Evolutionary conservation across 2,113 vertebrate genomes (phyloP).

Genomic region (Zosterops japonicus): DNA sequence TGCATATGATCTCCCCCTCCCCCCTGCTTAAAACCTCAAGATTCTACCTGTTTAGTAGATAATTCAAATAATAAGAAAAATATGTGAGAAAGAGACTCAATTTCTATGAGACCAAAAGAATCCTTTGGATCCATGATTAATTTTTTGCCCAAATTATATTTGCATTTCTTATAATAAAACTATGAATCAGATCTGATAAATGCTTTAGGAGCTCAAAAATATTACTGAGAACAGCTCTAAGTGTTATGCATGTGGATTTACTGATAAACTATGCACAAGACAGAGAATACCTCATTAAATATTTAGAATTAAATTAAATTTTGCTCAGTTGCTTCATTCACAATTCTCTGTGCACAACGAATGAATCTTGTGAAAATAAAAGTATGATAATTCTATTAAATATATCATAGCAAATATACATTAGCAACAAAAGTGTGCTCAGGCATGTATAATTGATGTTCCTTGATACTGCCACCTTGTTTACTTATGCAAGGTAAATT

Average conservation of each 20-base stretch:
- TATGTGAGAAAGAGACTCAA: not conserved
- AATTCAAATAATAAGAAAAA: not conserved
- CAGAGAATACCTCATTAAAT: not conserved
- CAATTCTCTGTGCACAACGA: not conserved
- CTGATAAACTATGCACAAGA: not conserved
- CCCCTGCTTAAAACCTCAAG: not conserved
- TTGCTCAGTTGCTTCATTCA: not conserved
- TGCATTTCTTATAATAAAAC: not conserved
- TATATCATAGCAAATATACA: not conserved
- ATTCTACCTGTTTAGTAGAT: not conserved
- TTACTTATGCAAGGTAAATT: not conserved
- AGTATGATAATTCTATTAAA: not conserved
- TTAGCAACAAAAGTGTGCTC: not conserved
- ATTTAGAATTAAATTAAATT: not conserved
- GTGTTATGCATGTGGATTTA: not conserved
- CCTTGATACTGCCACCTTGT: not conserved
- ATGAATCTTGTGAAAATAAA: not conserved
- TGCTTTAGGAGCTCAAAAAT: not conserved
- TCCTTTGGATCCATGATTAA: not conserved
- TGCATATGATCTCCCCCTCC: fast-evolving
- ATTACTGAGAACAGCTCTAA: not conserved
- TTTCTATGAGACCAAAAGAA: not conserved
- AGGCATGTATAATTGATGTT: not conserved
- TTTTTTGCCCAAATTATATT: not conserved
- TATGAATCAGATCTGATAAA: not conserved